These are phyloP conservation scores for Pipistrellus nathusii DNA, from an alignment of 2,797 vertebrate genomes.

Conservation along the genomic window DNA sequence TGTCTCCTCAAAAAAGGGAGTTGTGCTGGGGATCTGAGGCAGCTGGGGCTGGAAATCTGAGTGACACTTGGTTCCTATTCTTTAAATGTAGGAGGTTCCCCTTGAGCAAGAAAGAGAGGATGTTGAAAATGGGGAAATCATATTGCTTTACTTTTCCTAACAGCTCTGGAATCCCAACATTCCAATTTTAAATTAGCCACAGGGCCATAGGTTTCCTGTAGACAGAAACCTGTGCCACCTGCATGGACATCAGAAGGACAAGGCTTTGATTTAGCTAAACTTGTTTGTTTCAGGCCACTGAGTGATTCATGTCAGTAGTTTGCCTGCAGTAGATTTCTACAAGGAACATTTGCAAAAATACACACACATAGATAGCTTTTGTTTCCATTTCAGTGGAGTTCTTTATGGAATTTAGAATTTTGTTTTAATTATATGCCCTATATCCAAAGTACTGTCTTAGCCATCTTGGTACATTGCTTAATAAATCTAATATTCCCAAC, in stretches of 20 bases:
- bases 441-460: neutral
- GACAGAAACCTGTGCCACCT: neutral
- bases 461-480: conserved; percentile 7
- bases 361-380: neutral
- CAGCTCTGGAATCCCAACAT: neutral
- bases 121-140: neutral
- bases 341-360: neutral
- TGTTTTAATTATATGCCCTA: conserved; percentile 28
- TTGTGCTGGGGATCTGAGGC: neutral
- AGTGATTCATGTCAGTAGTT: neutral
- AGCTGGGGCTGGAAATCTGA: neutral
- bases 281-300: neutral
- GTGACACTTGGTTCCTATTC: neutral
- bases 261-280: neutral
- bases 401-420: neutral
- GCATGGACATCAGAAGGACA: neutral
- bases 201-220: neutral
- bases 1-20: neutral
- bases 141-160: neutral
- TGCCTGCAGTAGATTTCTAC: neutral
- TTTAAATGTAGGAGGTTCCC: neutral
- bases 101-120: neutral
- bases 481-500: conserved; percentile 14
- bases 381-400: neutral
- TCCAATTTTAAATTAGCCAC: neutral